Conservation (phyloP, 2,797 vertebrate genomes). For the Geotrypetes seraphini region DNA sequence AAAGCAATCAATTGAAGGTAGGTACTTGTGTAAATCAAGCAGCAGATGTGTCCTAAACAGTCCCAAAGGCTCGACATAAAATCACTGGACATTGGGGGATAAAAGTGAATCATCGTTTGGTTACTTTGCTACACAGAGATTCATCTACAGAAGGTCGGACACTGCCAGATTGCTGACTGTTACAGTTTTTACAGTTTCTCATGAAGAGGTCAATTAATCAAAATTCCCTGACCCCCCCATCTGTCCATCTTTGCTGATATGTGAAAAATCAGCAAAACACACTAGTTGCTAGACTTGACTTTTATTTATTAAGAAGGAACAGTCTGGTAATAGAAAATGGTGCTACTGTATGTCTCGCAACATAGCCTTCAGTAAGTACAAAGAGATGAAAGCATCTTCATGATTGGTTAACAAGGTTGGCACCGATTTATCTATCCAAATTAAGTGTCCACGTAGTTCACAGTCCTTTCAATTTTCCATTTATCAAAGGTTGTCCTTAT, state of each 20-base stretch:
- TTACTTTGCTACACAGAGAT: constrained; percentile 15
- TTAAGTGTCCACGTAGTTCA: no score
- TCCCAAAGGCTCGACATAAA: constrained; percentile 18
- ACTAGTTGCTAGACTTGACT: no score
- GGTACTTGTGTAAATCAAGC: constrained; percentile 1
- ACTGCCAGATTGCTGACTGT: constrained; percentile 19
- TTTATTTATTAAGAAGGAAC: no score
- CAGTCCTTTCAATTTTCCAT: no score
- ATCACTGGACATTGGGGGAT: constrained; percentile 3
- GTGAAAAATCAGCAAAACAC: constrained; percentile 18
- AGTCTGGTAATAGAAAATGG: no score
- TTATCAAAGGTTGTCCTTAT: no score
- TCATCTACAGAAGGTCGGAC: constrained; percentile 8
- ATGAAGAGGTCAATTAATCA: constrained; percentile 40
- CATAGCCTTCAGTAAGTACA: no score
- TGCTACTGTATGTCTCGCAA: no score
- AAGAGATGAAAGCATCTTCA: no score
- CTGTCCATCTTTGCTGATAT: constrained; percentile 10
- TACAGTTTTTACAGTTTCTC: constrained; percentile 23
- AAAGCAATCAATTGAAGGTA: no score
- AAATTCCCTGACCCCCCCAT: constrained; percentile 19
- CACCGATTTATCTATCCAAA: no score
- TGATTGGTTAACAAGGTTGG: no score
- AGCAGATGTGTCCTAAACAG: neutral
- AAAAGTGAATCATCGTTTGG: constrained; percentile 3